phyloP scores from a whole-genome alignment of 2,888 invertebrate species.

The Bursaphelenchus okinawaensis region DNA sequence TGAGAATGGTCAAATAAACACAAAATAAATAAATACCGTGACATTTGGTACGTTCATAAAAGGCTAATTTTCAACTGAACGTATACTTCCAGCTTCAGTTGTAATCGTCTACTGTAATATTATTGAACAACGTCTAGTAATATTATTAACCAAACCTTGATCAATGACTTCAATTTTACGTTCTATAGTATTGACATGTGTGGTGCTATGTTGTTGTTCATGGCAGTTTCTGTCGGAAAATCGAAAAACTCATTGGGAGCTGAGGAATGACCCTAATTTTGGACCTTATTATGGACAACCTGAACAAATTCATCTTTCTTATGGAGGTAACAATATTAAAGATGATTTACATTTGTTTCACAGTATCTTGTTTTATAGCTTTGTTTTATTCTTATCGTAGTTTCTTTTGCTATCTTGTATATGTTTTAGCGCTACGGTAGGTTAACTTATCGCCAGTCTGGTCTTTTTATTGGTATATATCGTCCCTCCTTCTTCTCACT shows the following conservation, averaged over 20 bases:
- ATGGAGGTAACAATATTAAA: constrained; percentile 19
- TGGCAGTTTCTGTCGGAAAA: constrained; percentile 6
- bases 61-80: neutral
- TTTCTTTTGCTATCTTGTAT: neutral
- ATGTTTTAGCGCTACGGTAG: too few relatives aligned
- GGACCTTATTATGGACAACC: constrained; percentile 22
- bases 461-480: too few relatives aligned
- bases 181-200: neutral
- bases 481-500: too few relatives aligned
- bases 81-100: neutral
- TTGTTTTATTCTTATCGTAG: too few relatives aligned
- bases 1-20: neutral
- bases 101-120: neutral
- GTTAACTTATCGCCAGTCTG: neutral
- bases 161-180: too few relatives aligned
- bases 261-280: constrained; percentile 11
- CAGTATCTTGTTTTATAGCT: too few relatives aligned
- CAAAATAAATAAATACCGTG: neutral
- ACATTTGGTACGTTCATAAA: neutral
- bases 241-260: constrained; percentile 19
- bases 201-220: neutral
- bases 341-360: too few relatives aligned
- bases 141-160: too few relatives aligned
- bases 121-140: neutral
- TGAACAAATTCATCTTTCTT: constrained; percentile 26